Evolutionary conservation across 2,888 invertebrate species (phyloP), one percentile per base, ranked within the genome.

Genomic region (Drosophila leonis): DNA sequence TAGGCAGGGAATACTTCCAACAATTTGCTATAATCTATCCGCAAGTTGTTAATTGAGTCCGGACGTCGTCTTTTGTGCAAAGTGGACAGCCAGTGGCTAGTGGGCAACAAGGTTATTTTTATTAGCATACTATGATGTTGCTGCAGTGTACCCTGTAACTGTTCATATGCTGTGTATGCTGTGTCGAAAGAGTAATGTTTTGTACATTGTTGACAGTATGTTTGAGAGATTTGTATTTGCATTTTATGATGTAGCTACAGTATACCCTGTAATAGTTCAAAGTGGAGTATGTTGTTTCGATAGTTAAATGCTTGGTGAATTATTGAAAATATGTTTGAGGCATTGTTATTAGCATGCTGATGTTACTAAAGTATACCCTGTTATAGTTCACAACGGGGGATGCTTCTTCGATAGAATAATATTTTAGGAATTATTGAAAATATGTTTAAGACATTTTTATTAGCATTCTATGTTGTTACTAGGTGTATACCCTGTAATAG

Each of bases 1-100:
- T 42, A 24, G 51, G 54, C 31, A 20, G 57, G 54, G 51, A 67
- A 67, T 54, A 27, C 31, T 41, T 42, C 35, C 35, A 44, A 13
- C 63, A 56, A 71, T 63, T 70, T 72, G 72, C 63, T 56, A 63
- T 56, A 66, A 56, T 63, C 51, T 44, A 73, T 63, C 59, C 59
- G 63, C 49, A 67, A 29, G 44, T 73, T 42, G 66, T 66, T 78
- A 73, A 66, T 51, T 44, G 75, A 49, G 27, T 39, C 48, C 39
- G 35, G 41, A 52, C 59, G 64, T 46, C 41, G 65, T 41, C 54
- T 31, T 49, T 35, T 42, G 20, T 15, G 10, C 41, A 49, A 24
- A 24, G 24, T 41, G 69, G 27, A 10, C 13, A 12, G 12, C 10
- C 31, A 4, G 29, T 5, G 15, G 31, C 31, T 24, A 10, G 54